Percentiles rank a stretch among this genome's conserved stretches.
Conservation (phyloP, 2,113 vertebrate genomes). For the Varanus salvator region DNA sequence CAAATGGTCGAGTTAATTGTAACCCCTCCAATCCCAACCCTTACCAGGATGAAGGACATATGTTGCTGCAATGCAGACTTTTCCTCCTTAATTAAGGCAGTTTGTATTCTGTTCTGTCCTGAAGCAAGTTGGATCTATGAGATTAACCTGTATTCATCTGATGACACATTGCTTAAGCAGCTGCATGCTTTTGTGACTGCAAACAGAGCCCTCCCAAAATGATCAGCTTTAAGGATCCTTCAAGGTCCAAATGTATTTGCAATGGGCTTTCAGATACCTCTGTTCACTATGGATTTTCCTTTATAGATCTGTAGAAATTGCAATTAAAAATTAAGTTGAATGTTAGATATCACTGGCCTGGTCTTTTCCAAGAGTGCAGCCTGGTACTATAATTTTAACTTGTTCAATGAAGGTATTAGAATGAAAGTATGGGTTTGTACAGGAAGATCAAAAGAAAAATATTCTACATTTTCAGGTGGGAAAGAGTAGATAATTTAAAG, state of each 20-base stretch:
- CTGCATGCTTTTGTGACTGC: slow-evolving; percentile 27
- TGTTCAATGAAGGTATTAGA: not conserved
- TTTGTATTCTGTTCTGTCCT: slow-evolving; percentile 34
- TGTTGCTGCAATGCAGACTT: slow-evolving; percentile 32
- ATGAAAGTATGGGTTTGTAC: not conserved
- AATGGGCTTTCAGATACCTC: not conserved
- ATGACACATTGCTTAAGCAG: slow-evolving; percentile 27
- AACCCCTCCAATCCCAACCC: slow-evolving; percentile 6
- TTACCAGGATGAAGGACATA: slow-evolving; percentile 29
- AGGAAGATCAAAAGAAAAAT: not conserved
- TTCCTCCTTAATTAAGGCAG: slow-evolving; percentile 28
- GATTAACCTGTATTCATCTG: slow-evolving; percentile 1
- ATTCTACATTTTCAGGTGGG: not conserved
- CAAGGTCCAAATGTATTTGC: not conserved
- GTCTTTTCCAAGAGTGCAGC: not conserved
- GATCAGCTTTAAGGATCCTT: not conserved
- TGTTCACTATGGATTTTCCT: not conserved
- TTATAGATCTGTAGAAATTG: not conserved
- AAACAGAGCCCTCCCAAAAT: not conserved
- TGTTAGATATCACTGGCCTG: not conserved
- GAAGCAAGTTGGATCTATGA: slow-evolving; percentile 29
- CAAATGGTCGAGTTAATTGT: slow-evolving; percentile 4
- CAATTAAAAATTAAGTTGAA: not conserved
- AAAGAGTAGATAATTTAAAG: not conserved
- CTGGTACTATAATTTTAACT: not conserved